Conservation (phyloP, 1,140 invertebrate genomes). For the Grapholita molesta region DNA sequence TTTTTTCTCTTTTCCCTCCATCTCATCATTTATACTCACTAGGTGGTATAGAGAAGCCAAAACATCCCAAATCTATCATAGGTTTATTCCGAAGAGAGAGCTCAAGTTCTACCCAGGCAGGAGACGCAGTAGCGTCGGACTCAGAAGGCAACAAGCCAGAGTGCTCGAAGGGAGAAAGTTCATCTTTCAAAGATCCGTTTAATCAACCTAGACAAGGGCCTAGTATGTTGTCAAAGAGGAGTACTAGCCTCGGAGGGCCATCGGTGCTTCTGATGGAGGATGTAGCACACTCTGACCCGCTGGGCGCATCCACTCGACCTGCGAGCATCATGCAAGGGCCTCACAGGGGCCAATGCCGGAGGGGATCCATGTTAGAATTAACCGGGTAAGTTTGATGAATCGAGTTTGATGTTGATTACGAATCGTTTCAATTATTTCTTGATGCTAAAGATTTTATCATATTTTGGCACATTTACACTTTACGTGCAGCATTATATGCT, state of each 20-base stretch:
- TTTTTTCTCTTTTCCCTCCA: conserved; percentile 57
- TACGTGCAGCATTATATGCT: too few species aligned
- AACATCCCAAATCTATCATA: conserved; percentile 85
- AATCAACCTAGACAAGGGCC: conserved; percentile 46
- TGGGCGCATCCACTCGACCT: conserved; percentile 76
- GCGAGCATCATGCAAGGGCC: conserved; percentile 73
- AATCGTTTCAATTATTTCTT: too few species aligned
- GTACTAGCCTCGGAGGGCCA: conserved; percentile 71
- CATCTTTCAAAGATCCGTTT: conserved; percentile 45
- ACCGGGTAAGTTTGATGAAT: conserved; percentile 82
- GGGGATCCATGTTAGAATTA: conserved; percentile 84
- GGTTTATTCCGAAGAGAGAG: conserved; percentile 84
- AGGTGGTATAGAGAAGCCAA: conserved; percentile 85
- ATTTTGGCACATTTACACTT: too few species aligned
- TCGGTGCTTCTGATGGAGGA: conserved; percentile 79
- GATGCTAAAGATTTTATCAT: too few species aligned
- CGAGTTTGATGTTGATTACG: too few species aligned
- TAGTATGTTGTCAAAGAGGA: conserved; percentile 61
- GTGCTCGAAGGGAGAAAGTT: conserved; percentile 48
- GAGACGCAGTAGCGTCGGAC: conserved; percentile 63
- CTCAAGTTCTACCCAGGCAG: conserved; percentile 79
- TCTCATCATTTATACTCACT: conserved; percentile 36
- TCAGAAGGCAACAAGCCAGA: conserved; percentile 75
- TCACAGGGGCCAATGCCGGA: conserved; percentile 80
- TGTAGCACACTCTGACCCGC: conserved; percentile 74